These are phyloP conservation scores for Griposia aprilina DNA, from an alignment of 2,888 invertebrate genomes.

Conservation along the genomic window DNA sequence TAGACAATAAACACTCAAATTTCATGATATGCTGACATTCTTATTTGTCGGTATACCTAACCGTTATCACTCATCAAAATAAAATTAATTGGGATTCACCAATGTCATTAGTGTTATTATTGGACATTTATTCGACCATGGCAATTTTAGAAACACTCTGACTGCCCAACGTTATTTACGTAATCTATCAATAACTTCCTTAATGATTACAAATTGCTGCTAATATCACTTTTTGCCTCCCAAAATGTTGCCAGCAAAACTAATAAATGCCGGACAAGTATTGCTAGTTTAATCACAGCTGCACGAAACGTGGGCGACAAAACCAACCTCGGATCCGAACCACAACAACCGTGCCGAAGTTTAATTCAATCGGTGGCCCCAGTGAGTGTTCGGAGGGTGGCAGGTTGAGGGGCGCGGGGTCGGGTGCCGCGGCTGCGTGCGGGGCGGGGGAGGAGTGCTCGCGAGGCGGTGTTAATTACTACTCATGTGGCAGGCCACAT, in stretches of 20 bases:
- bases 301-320: conserved; percentile 87
- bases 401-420: conserved; percentile 49
- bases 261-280: conserved; percentile 87
- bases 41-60: too few relatives aligned
- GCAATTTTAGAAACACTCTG: background rate
- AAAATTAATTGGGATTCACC: background rate
- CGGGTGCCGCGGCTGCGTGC: conserved; percentile 58
- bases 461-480: conserved; percentile 89
- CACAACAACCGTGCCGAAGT: conserved; percentile 89
- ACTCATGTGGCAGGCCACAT: conserved; percentile 89
- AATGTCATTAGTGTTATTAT: background rate
- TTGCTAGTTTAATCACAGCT: conserved; percentile 88
- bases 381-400: conserved; percentile 75
- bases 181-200: conserved; percentile 37
- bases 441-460: conserved; percentile 68
- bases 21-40: background rate
- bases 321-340: conserved; percentile 87
- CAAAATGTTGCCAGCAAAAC: conserved; percentile 78
- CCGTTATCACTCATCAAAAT: background rate
- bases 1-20: background rate
- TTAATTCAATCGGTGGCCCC: conserved; percentile 90
- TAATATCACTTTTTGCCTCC: conserved; percentile 53
- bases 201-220: conserved; percentile 34
- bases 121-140: background rate
- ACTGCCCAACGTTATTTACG: background rate